These are phyloP conservation scores for Aphodius granarius DNA, from an alignment of 2,888 invertebrate genomes.

Conservation along the genomic window DNA sequence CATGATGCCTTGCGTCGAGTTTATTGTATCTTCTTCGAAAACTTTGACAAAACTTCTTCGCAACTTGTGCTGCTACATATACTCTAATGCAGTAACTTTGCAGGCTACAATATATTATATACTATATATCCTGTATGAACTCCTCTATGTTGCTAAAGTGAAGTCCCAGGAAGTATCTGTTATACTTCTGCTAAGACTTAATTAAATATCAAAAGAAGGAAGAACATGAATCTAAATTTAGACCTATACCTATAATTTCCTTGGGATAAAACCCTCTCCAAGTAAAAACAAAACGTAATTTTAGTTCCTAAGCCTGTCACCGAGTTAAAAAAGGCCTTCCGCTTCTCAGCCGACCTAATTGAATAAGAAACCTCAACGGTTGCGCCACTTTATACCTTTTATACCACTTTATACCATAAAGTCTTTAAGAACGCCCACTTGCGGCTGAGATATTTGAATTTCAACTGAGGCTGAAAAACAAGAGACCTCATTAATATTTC, in stretches of 20 bases:
- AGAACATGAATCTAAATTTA: background rate
- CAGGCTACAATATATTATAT: background rate
- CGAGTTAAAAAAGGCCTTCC: background rate
- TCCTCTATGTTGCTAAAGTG: background rate
- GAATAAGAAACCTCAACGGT: background rate
- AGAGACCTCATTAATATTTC: slow-evolving; percentile 19
- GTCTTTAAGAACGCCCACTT: background rate
- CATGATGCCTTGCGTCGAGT: too few relatives aligned
- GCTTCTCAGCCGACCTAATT: background rate
- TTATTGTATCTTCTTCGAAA: too few relatives aligned
- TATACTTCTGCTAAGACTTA: background rate
- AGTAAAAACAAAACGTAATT: background rate
- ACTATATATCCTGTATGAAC: background rate
- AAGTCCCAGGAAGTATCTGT: background rate
- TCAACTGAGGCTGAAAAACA: background rate
- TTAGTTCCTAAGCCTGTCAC: background rate
- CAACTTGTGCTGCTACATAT: background rate
- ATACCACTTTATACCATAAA: background rate
- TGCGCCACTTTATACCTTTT: too few relatives aligned
- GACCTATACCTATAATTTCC: background rate
- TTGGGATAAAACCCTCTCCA: background rate
- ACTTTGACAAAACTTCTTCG: background rate
- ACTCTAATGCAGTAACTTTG: background rate
- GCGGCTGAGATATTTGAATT: background rate
- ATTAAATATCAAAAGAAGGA: background rate